Percentiles rank a stretch among this genome's conserved stretches.
Conservation (phyloP, 2,113 vertebrate species). For the Ellobius talpinus region DNA sequence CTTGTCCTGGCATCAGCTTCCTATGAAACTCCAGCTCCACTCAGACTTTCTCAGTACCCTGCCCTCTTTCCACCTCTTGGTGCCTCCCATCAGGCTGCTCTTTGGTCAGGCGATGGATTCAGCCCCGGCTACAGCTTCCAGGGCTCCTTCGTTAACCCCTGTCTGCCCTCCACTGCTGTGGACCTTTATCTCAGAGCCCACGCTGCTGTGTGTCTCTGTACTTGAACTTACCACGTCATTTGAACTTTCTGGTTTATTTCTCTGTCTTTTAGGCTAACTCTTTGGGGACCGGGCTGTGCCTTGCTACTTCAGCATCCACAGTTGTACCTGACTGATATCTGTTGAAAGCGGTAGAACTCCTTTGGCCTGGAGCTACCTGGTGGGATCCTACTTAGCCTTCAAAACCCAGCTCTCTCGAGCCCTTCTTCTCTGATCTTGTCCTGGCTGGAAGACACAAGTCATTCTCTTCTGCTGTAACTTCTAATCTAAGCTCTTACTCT, state of each 20-base stretch:
- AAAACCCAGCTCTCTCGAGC: background rate
- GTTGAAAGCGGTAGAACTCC: background rate
- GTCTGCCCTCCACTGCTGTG: background rate
- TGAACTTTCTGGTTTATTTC: background rate
- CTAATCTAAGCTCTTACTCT: background rate
- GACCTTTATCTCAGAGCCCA: background rate
- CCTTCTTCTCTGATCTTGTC: background rate
- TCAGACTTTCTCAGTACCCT: background rate
- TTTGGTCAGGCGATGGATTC: background rate
- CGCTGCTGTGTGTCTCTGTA: background rate
- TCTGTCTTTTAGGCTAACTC: background rate
- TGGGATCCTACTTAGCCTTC: background rate
- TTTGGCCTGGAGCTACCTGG: background rate
- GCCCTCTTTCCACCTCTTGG: background rate
- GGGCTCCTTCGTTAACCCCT: background rate
- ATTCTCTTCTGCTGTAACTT: background rate
- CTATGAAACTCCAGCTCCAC: background rate
- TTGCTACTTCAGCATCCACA: background rate
- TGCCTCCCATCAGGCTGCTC: background rate
- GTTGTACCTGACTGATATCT: background rate
- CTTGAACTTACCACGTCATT: background rate
- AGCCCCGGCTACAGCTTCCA: background rate
- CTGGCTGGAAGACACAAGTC: background rate
- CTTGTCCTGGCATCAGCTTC: background rate
- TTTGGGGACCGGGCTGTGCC: background rate